Conservation (phyloP, 2,113 vertebrate genomes). For the Irena cyanogastra region DNA sequence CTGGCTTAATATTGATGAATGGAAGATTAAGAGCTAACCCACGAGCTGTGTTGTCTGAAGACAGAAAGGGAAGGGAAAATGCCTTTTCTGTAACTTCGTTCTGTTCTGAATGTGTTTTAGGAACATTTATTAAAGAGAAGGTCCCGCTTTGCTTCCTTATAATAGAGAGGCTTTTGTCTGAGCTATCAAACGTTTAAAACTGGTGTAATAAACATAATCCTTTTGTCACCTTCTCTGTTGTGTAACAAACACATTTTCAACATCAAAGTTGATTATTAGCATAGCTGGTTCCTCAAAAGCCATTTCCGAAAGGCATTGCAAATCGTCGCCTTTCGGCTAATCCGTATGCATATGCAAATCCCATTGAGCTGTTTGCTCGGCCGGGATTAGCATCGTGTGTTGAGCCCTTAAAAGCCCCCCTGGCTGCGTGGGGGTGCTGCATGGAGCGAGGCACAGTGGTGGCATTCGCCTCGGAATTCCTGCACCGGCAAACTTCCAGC, state of each 20-base stretch:
- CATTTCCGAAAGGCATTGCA: not conserved
- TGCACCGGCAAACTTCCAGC: not conserved
- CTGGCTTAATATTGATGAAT: not conserved
- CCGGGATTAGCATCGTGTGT: not conserved
- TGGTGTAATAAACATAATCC: conserved; percentile 36
- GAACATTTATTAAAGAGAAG: not conserved
- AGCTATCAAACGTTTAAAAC: not conserved
- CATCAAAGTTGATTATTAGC: conserved; percentile 38
- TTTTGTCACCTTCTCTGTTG: conserved; percentile 1
- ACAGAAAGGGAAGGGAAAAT: not conserved
- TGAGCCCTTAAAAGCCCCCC: not conserved
- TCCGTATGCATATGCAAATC: conserved; percentile 32
- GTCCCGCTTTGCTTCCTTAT: fast-evolving
- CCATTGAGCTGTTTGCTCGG: not conserved
- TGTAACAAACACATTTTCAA: not conserved
- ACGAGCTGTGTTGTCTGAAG: not conserved
- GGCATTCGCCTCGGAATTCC: not conserved
- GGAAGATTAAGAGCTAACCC: not conserved
- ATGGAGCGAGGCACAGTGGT: not conserved
- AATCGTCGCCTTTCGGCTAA: not conserved
- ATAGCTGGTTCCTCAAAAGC: conserved; percentile 14
- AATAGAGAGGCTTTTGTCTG: not conserved
- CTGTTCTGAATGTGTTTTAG: not conserved
- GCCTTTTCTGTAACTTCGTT: not conserved
- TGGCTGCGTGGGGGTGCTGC: not conserved